These are phyloP conservation scores for Hephaestus fuliginosus DNA, from an alignment of 2,797 vertebrate species.

Conservation along the genomic window DNA sequence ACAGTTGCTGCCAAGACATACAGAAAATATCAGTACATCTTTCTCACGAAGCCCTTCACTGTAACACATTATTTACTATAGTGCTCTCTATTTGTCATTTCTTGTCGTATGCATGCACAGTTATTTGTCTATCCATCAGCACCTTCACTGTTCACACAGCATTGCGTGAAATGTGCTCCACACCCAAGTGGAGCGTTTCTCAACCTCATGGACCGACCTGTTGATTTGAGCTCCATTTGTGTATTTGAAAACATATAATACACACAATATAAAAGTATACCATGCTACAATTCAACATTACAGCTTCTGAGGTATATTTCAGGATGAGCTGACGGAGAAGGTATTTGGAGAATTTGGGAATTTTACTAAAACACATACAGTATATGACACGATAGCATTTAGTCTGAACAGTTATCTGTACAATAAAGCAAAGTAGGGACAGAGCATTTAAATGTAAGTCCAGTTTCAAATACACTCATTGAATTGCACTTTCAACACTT, in stretches of 20 bases:
- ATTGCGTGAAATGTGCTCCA: slow-evolving; percentile 28
- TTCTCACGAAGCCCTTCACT: not conserved
- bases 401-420: not conserved
- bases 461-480: not conserved
- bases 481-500: not conserved
- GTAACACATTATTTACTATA: not conserved
- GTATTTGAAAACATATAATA: not conserved
- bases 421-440: not conserved
- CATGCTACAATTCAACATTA: not conserved
- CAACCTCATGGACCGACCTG: not conserved
- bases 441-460: not conserved
- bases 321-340: not conserved
- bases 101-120: slow-evolving; percentile 1
- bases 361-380: not conserved
- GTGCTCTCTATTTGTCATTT: not conserved
- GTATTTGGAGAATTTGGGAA: not conserved
- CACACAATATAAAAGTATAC: not conserved
- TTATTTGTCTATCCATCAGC: slow-evolving; percentile 36
- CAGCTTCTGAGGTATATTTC: not conserved
- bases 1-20: slow-evolving; percentile 14
- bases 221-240: not conserved
- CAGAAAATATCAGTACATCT: slow-evolving; percentile 13
- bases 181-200: slow-evolving; percentile 53
- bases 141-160: slow-evolving; percentile 27
- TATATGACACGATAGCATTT: not conserved